Evolutionary conservation across 2,888 invertebrate species (phyloP), one percentile per base, ranked within the genome.

Genomic region (Ophioninae sp.): DNA sequence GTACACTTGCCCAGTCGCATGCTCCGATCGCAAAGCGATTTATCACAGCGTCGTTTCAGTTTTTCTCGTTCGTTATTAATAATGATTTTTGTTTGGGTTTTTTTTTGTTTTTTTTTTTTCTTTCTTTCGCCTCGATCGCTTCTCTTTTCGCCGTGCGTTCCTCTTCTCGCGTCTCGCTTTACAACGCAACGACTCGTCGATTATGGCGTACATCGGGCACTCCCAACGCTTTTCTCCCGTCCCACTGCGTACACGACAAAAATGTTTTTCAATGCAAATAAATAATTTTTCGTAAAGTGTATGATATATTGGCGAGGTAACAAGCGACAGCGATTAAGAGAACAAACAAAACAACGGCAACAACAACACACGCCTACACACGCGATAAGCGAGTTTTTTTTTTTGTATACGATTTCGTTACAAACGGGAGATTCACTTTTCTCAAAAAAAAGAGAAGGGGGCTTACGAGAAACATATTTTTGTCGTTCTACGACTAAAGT

Each of bases 21-120:
- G 68, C 81, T 75, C 79, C 69, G 71, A 73, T 84, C 84, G 85
- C 86, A 68, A 59, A 68, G 85, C 85, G 81, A 85, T 85, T 87
- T 86, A 87, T 87, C 87, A 86, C 87, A 87, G 87, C 83, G 79
- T 86, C n/a, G 51, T 51, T 41, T 41, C 41, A 41, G 6, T 41
- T 51, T 51, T 69, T 30, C 30, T 1, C 3, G 30, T 30, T 30
- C 30, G 30, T 30, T 30, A 30, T 30, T 30, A 3, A 30, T 30
- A 30, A 30, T 30, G 30, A 30, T 30, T 30, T 30, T n/a, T n/a
- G n/a, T n/a, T n/a, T n/a, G n/a, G n/a, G n/a, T n/a, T n/a, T 61
- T 78, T 56, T 44, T 58, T 78, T 61, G 17, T 68, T 78, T 59
- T 51, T 20, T 37, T 20, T 68, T 68, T 68, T 51, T 44, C 61